These are phyloP conservation scores for Agrypnus murinus DNA, from an alignment of 2,888 invertebrate genomes.

Conservation along the genomic window DNA sequence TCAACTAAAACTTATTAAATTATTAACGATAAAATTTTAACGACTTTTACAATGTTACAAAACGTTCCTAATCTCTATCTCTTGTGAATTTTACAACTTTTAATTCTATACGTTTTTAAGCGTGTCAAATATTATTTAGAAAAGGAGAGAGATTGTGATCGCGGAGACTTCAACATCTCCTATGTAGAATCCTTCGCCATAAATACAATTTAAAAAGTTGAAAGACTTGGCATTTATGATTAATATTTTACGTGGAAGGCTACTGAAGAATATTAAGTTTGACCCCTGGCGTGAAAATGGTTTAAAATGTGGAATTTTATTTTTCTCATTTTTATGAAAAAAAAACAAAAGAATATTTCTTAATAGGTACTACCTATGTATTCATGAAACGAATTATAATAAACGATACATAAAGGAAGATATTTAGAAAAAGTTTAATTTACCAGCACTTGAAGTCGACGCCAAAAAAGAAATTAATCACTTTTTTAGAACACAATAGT, in stretches of 20 bases:
- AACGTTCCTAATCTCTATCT: constrained; percentile 4
- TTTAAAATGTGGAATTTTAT: constrained; percentile 21
- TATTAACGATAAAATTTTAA: constrained; percentile 33
- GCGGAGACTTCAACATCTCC: constrained; percentile 1
- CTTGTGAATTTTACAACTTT: neutral
- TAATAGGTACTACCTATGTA: neutral
- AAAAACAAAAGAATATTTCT: too few species aligned
- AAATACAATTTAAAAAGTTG: constrained; percentile 56
- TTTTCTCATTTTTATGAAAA: too few species aligned
- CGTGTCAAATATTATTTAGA: neutral
- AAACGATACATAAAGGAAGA: neutral
- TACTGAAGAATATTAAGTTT: constrained; percentile 50
- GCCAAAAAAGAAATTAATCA: constrained; percentile 50
- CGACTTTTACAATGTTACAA: constrained; percentile 28
- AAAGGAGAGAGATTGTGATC: constrained; percentile 2
- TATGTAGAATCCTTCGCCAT: constrained; percentile 30
- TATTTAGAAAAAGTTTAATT: constrained; percentile 40
- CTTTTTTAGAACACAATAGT: constrained; percentile 46
- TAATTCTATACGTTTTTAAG: too few species aligned
- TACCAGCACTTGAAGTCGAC: constrained; percentile 43
- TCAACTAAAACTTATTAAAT: constrained; percentile 34
- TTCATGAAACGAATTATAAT: neutral
- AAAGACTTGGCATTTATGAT: constrained; percentile 58
- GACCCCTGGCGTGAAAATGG: constrained; percentile 38
- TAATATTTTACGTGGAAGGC: constrained; percentile 55